Evolutionary conservation across 2,797 vertebrate species (phyloP), one percentile per base, ranked within the genome.

Genomic region (Buphagus erythrorhynchus): DNA sequence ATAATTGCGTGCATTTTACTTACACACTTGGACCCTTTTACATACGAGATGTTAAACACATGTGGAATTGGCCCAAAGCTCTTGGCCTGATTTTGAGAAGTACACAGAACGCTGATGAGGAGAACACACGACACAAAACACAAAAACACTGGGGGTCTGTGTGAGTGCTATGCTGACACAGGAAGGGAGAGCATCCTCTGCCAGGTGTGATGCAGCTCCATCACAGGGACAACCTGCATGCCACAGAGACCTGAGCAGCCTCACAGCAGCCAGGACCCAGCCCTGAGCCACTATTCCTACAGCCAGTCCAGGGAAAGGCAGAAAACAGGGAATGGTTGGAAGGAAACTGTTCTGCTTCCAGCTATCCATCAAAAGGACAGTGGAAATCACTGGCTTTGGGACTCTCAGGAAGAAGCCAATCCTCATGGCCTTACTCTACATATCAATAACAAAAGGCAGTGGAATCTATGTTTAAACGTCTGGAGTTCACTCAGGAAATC

Each of bases 91-190:
- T 84, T 94, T 68, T 90, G 75, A 86, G 61, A 59, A 94, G 75
- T 18, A 45, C 14, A 66, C 5, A 55, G 4, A 54, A 82, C 31
- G 26, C 17, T 1, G 2, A n/a, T 9, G 29, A 52, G 55, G 45
- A 49, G 45, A 74, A 38, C 3, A 86, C 16, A 72, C 1, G 6
- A 33, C 46, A 93, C 7, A 11, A 15, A 19, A 40, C 49, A 62
- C 10, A 33, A 11, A 17, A 25, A 28, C 8, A 6, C 0, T 2
- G 7, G 0, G 31, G 42, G 4, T 16, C 21, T 21, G n/a, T 0
- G n/a, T 2, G 40, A 28, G 25, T 5, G 73, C 28, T 40, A 4
- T 3, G 51, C 55, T 19, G 13, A 15, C 7, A 61, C 19, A 31
- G 0, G 9, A 51, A 38, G 35, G 17, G 29, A 62, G 43, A 74